Evolutionary conservation across 2,113 vertebrate genomes (phyloP).

Genomic region (Trichechus manatus): DNA sequence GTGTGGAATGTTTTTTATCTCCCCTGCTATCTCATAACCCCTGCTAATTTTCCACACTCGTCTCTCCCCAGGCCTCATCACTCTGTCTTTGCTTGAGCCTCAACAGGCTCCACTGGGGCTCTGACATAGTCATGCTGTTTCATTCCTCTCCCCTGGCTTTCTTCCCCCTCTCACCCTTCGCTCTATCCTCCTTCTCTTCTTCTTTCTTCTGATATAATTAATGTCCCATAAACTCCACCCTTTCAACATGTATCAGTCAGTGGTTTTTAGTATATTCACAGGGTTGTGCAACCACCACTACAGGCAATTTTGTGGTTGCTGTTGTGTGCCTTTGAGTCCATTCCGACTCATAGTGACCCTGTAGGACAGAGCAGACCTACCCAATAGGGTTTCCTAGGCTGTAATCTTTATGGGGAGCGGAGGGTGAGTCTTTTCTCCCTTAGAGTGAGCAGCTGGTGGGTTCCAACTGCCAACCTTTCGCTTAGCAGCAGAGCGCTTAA

Average conservation of each 20-base stretch:
- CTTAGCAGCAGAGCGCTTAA: neutral
- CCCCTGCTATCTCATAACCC: neutral
- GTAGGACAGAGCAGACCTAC: too few species aligned
- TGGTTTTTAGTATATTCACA: neutral
- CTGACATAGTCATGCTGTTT: neutral
- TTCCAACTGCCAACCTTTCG: neutral
- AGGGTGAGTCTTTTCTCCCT: neutral
- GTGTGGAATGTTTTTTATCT: neutral
- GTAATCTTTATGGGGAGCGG: neutral
- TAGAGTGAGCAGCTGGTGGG: neutral
- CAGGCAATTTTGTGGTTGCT: neutral
- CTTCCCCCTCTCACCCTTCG: neutral
- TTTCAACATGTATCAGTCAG: neutral
- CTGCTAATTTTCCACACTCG: neutral
- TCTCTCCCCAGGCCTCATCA: fast-evolving
- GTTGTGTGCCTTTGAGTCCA: neutral
- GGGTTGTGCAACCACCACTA: neutral
- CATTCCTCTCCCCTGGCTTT: neutral
- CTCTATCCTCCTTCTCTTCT: neutral
- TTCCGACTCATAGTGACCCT: neutral
- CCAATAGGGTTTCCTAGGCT: neutral
- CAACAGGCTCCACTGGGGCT: too few species aligned
- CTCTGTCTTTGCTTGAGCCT: neutral
- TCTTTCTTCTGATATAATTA: neutral
- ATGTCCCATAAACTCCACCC: neutral